Evolutionary conservation across 2,888 invertebrate species (phyloP), one percentile per base, ranked within the genome.

Genomic region (Steinernema hermaphroditum): DNA sequence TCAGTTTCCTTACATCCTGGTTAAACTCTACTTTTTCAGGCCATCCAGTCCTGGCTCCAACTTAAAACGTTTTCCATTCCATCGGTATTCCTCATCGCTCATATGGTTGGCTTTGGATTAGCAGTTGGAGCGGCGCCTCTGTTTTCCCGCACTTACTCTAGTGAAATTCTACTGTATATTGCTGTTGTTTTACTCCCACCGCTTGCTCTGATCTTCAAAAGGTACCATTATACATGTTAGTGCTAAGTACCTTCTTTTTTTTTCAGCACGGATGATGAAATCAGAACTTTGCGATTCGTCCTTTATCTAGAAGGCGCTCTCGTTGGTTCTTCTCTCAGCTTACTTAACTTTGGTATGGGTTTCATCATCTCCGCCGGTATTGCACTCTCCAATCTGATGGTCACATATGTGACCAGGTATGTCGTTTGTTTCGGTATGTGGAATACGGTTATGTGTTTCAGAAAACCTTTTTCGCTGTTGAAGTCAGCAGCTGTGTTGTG

Each of bases 301-400:
- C 22, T 75, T 27, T 71, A 71, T 50, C 71, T 81, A 34, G 77
- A 80, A 68, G 37, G 76, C 6, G 72, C 81, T 14, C 72, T 83
- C 14, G 54, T 77, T n/a, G 14, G 80, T 12, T 74, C 75, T 32
- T 76, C 78, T 24, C 68, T 82, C 19, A 74, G 79, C 19, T 76
- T 83, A 46, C 71, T 82, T 68, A 81, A 83, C 72, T 83, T 82
- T 62, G 77, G 77, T 16, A 75, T 83, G 37, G 72, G 75, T 12
- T 57, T 75, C 41, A 50, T 54, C 24, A 37, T 76, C 9, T 68
- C 57, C 27, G 16, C 68, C 19, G 49, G 71, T 19, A 69, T 80
- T n/a, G 19, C 69, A 6, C 1, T 76, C 8, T 71, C 75, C 54
- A 73, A 68, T 43, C 75, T 75, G 1, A 73, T 77, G 19, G 27